These are phyloP conservation scores for Agonopterix alstromeriana DNA, from an alignment of 2,888 invertebrate species.

Conservation along the genomic window DNA sequence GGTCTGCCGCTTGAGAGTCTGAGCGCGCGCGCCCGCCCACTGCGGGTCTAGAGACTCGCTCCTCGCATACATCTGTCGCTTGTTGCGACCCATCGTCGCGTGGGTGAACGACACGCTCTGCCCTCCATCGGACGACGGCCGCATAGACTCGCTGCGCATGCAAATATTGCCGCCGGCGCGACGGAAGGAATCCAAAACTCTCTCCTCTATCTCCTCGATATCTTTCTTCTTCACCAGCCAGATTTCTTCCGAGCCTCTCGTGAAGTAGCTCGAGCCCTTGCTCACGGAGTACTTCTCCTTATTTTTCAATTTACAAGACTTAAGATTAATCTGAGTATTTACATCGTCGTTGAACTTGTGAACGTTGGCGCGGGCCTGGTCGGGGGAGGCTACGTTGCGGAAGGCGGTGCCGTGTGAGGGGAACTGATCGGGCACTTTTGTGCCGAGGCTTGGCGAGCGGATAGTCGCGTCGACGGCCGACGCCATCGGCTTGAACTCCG, in stretches of 20 bases:
- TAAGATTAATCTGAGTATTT: conserved; percentile 51
- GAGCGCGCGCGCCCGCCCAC: conserved; percentile 49
- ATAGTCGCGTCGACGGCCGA: conserved; percentile 60
- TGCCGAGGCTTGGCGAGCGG: conserved; percentile 61
- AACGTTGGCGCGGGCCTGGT: conserved; percentile 29
- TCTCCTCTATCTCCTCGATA: conserved; percentile 66
- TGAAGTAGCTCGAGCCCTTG: conserved; percentile 67
- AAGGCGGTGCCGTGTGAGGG: conserved; percentile 68
- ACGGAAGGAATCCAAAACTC: conserved; percentile 62
- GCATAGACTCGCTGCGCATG: conserved; percentile 36
- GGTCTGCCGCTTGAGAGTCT: conserved; percentile 60
- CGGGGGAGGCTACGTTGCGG: conserved; percentile 61
- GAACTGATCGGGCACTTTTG: conserved; percentile 59
- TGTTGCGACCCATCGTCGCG: conserved; percentile 46
- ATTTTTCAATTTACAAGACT: conserved; percentile 54
- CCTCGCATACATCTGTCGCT: conserved; percentile 49
- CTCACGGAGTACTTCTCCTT: conserved; percentile 61
- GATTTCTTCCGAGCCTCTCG: conserved; percentile 66
- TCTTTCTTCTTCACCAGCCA: conserved; percentile 74
- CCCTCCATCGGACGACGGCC: conserved; percentile 49
- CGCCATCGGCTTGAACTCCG: conserved; percentile 62
- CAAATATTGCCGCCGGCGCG: conserved; percentile 53
- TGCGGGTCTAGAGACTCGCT: conserved; percentile 65
- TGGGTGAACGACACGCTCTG: conserved; percentile 37
- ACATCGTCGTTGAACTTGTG: conserved; percentile 44